Conservation (phyloP, 2,113 vertebrate species). For the Ceratotherium simum region DNA sequence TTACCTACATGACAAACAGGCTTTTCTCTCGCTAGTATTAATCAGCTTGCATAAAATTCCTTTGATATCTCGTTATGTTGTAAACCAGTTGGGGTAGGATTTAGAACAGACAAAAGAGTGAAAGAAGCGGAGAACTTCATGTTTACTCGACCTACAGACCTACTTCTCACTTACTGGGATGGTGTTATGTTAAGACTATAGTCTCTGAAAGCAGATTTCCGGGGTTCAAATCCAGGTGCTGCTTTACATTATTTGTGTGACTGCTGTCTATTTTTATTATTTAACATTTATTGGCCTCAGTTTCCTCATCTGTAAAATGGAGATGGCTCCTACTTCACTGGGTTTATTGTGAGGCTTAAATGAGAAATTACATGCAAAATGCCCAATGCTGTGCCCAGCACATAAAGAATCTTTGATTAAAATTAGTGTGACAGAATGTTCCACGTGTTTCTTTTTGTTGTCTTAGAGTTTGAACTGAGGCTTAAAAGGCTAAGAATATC, state of each 20-base stretch:
- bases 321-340: neutral
- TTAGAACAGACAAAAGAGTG: neutral
- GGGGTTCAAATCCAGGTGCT: neutral
- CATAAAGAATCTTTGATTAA: neutral
- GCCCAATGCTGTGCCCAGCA: neutral
- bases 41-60: neutral
- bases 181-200: neutral
- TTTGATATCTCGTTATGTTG: neutral
- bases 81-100: neutral
- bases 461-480: neutral
- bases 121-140: neutral
- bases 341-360: neutral
- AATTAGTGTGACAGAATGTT: neutral
- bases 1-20: neutral
- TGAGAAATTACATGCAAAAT: conserved; percentile 34
- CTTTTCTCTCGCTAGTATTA: neutral
- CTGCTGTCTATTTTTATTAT: neutral
- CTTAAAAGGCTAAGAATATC: neutral
- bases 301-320: neutral
- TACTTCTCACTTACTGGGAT: neutral
- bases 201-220: neutral
- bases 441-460: neutral
- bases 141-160: neutral
- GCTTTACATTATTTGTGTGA: neutral
- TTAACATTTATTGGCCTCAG: neutral